Evolutionary conservation across 2,797 vertebrate species (phyloP).

Genomic region (Tadarida brasiliensis): DNA sequence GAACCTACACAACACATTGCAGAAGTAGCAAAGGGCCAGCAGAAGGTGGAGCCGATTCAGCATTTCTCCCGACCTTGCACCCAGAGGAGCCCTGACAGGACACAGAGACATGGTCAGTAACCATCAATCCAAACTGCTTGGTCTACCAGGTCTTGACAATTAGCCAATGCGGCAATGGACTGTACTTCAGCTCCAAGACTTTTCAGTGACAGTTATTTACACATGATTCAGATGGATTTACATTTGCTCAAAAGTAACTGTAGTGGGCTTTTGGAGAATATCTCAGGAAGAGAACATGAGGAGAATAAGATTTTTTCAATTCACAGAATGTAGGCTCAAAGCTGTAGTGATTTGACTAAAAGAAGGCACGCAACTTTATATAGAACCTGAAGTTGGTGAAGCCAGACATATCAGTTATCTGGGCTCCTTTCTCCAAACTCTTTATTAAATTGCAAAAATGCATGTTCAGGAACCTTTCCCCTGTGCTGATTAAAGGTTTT

Average conservation of each 20-base stretch:
- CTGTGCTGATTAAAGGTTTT: background rate
- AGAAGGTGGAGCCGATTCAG: background rate
- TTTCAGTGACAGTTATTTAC: background rate
- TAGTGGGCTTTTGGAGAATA: background rate
- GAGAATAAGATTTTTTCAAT: background rate
- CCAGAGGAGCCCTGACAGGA: background rate
- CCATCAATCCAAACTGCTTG: background rate
- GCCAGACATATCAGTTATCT: background rate
- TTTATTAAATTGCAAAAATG: constrained; percentile 29
- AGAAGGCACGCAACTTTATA: background rate
- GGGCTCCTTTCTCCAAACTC: background rate
- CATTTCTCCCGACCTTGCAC: background rate
- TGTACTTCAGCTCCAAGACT: background rate
- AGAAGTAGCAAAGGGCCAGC: background rate
- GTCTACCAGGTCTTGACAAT: background rate
- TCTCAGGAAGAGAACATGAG: background rate
- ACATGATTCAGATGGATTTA: background rate
- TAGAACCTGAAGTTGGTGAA: background rate
- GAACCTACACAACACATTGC: background rate
- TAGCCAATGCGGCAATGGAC: background rate
- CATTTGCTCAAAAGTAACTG: background rate
- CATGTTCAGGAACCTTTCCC: background rate
- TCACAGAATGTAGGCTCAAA: background rate
- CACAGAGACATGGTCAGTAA: background rate
- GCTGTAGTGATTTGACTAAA: background rate